Percentiles rank a stretch among this genome's conserved stretches.
Evolutionary conservation across 2,113 vertebrate genomes (phyloP).

Genomic region (Tonatia bakeri): DNA sequence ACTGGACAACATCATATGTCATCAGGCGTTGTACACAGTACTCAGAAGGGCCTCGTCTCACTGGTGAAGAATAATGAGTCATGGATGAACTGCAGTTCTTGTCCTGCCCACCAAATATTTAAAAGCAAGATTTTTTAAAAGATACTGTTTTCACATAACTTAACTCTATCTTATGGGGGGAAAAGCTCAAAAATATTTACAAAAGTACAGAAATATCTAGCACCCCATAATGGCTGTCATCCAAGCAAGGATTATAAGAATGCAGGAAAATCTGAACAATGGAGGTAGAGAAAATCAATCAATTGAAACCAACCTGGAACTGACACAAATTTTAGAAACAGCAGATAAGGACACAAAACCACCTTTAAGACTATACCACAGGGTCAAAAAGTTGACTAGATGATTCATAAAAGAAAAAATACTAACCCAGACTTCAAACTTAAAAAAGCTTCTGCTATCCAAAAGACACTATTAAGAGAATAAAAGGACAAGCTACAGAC

Average conservation of each 20-base stretch:
- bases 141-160: not conserved
- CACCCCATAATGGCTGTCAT: not conserved
- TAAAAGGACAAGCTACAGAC: not conserved
- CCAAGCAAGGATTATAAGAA: not conserved
- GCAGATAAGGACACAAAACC: not conserved
- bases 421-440: not conserved
- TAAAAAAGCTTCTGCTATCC: not conserved
- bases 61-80: not conserved
- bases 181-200: not conserved
- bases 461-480: not conserved
- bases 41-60: not conserved
- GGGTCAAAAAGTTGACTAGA: not conserved
- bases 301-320: not conserved
- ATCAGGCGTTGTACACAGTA: not conserved
- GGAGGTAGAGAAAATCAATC: not conserved
- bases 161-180: not conserved
- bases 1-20: slow-evolving; percentile 1
- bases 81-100: not conserved
- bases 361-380: not conserved
- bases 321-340: not conserved
- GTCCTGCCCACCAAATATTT: not conserved
- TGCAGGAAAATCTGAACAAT: not conserved
- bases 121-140: not conserved
- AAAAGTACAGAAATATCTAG: not conserved
- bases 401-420: not conserved